Conservation (phyloP, 2,888 invertebrate genomes). For the Folsomia manolachei region DNA sequence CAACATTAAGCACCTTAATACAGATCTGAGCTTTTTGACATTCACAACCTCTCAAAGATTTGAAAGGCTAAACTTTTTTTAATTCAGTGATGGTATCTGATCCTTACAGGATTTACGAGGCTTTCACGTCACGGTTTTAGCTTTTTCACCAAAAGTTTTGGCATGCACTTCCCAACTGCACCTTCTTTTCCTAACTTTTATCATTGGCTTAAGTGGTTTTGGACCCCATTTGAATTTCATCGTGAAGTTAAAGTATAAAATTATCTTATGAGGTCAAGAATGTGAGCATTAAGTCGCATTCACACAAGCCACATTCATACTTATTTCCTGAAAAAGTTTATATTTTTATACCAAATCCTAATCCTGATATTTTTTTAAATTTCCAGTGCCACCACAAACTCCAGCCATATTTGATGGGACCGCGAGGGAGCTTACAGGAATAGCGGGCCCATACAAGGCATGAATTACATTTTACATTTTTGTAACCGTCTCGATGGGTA, state of each 20-base stretch:
- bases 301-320: not conserved
- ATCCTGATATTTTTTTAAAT: slow-evolving; percentile 12
- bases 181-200: not conserved
- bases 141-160: not conserved
- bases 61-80: not conserved
- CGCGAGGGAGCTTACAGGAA: slow-evolving; percentile 63
- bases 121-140: not conserved
- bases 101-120: not conserved
- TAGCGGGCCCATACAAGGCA: slow-evolving; percentile 71
- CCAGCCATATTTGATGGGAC: slow-evolving; percentile 70
- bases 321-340: not conserved
- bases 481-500: too few relatives aligned
- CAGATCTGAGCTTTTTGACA: too few relatives aligned
- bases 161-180: not conserved
- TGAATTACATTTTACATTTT: too few relatives aligned
- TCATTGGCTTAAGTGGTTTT: not conserved
- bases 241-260: too few relatives aligned
- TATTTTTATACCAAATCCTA: not conserved
- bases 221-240: too few relatives aligned
- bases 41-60: not conserved
- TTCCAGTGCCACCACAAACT: slow-evolving; percentile 62
- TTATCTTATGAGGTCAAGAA: not conserved
- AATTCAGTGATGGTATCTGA: not conserved
- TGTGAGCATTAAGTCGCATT: too few relatives aligned
- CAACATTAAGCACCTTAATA: too few relatives aligned